Conservation (phyloP, 2,888 invertebrate genomes). For the Xylophagus ater region DNA sequence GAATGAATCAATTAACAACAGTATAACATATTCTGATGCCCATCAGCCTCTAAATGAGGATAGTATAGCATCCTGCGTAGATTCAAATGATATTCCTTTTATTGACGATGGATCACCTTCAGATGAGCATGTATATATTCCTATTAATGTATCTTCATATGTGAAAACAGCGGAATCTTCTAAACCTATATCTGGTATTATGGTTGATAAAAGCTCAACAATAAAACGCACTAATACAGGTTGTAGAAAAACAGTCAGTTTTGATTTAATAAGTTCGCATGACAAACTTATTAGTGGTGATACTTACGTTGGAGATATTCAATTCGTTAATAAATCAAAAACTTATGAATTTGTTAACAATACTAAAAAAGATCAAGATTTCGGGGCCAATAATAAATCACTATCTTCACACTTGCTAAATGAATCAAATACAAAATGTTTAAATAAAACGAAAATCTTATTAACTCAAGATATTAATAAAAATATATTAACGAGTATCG, state of each 20-base stretch:
- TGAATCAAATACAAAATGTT: not conserved
- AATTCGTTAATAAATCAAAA: slow-evolving; percentile 11
- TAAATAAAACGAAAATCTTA: slow-evolving; percentile 2
- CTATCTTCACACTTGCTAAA: no score
- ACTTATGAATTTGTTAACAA: slow-evolving; percentile 15
- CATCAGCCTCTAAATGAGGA: slow-evolving; percentile 38
- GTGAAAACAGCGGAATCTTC: not conserved
- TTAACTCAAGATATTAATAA: no score
- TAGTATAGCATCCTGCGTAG: slow-evolving; percentile 34
- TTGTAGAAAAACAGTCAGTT: slow-evolving; percentile 37
- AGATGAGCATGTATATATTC: slow-evolving; percentile 24
- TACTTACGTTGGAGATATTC: slow-evolving; percentile 5
- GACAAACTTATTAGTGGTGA: slow-evolving; percentile 14
- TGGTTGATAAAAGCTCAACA: slow-evolving; percentile 19
- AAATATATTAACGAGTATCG: no score
- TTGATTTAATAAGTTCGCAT: slow-evolving; percentile 28
- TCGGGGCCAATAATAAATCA: slow-evolving; percentile 14
- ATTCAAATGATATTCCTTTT: slow-evolving; percentile 36
- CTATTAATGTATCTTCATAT: slow-evolving; percentile 16
- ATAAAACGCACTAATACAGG: slow-evolving; percentile 21
- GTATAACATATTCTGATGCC: slow-evolving; percentile 27
- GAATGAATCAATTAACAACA: slow-evolving; percentile 28
- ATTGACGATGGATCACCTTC: slow-evolving; percentile 40
- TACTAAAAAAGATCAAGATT: slow-evolving; percentile 11
- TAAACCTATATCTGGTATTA: slow-evolving; percentile 21